A percentile compares a stretch with the other conserved stretches of the same genome.
phyloP scores from a whole-genome alignment of 2,797 vertebrate genomes.

The Menidia menidia region DNA sequence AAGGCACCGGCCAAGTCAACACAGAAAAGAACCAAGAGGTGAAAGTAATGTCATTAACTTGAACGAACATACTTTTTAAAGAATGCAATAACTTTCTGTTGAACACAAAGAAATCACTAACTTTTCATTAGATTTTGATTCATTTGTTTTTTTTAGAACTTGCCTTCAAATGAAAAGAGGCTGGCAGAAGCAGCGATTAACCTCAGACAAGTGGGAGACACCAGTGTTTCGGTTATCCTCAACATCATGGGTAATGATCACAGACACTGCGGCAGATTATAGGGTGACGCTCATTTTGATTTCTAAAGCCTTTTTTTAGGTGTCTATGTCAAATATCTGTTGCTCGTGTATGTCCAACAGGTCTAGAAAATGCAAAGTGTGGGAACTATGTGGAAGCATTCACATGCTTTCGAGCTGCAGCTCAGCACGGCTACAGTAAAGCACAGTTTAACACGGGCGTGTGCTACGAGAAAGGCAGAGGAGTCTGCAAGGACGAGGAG shows the following conservation, averaged over 20 bases:
- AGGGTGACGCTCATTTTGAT: fast-evolving
- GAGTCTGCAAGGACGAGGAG: conserved; percentile 80
- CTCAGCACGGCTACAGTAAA: conserved; percentile 89
- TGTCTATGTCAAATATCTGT: neutral
- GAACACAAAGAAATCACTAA: neutral
- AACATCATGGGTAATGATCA: conserved; percentile 82
- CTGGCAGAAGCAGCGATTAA: conserved; percentile 83
- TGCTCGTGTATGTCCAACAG: conserved; percentile 67
- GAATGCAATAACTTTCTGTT: neutral
- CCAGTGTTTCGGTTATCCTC: conserved; percentile 86
- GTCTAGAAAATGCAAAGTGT: conserved; percentile 84
- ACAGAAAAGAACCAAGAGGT: conserved; percentile 58
- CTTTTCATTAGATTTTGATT: neutral
- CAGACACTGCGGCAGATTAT: neutral
- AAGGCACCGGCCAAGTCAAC: conserved; percentile 14
- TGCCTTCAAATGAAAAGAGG: conserved; percentile 66
- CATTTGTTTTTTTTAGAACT: conserved; percentile 43
- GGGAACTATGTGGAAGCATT: conserved; percentile 83
- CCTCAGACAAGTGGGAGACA: conserved; percentile 83
- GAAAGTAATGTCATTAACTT: neutral
- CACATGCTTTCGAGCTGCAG: conserved; percentile 88
- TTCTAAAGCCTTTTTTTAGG: neutral
- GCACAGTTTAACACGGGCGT: conserved; percentile 93
- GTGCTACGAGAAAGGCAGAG: conserved; percentile 92
- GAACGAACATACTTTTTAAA: neutral